A percentile compares a stretch with the other conserved stretches of the same genome.
phyloP scores from a whole-genome alignment of 2,113 vertebrate genomes.

The Syngnathus scovelli region DNA sequence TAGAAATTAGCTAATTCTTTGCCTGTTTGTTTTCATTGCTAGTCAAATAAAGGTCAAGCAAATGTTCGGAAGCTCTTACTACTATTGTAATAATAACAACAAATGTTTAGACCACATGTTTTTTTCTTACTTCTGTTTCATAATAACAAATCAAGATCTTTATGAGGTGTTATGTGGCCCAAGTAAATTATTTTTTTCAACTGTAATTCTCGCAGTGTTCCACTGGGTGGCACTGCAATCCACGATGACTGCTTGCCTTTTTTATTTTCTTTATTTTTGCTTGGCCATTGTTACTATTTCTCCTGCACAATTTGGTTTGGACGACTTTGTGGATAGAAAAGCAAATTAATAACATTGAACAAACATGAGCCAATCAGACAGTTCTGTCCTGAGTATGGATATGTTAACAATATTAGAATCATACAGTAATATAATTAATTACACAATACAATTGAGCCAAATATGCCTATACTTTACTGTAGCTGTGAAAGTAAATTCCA shows the following conservation, averaged over 20 bases:
- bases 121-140: too few relatives aligned
- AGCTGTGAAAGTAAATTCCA: neutral
- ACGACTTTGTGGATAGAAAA: neutral
- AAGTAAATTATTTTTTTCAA: neutral
- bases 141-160: too few relatives aligned
- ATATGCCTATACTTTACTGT: neutral
- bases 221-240: slow-evolving; percentile 47
- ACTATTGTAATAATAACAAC: neutral
- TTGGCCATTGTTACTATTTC: neutral
- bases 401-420: neutral
- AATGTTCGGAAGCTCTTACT: neutral
- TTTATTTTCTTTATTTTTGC: too few relatives aligned
- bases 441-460: neutral
- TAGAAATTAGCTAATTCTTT: slow-evolving; percentile 17
- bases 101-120: too few relatives aligned
- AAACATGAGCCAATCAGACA: neutral
- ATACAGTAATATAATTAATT: neutral
- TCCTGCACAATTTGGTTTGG: neutral
- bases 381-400: neutral
- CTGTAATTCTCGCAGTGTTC: slow-evolving; percentile 22
- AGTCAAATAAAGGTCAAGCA: neutral
- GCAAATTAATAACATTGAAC: neutral
- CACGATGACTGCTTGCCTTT: neutral
- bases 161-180: neutral
- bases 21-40: neutral